phyloP scores from a whole-genome alignment of 2,113 vertebrate genomes.

The Triplophysa tibetana region DNA sequence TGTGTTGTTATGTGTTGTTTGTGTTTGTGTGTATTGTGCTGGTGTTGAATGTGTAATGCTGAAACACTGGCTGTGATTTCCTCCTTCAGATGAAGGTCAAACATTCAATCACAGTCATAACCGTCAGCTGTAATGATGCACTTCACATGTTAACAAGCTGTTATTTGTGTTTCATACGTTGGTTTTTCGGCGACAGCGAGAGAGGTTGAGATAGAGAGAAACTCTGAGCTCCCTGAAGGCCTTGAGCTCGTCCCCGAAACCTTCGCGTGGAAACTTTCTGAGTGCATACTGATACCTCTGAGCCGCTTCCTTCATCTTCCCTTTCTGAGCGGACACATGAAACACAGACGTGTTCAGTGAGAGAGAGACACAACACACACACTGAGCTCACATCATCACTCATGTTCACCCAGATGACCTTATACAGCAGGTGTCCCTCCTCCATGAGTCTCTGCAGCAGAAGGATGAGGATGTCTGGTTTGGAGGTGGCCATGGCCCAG shows the following conservation, averaged over 20 bases:
- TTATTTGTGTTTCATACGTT: slow-evolving; percentile 79
- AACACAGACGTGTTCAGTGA: not conserved
- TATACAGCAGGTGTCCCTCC: slow-evolving; percentile 95
- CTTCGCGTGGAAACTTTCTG: slow-evolving; percentile 92
- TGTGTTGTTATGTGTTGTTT: too few relatives aligned
- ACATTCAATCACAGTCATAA: slow-evolving; percentile 28
- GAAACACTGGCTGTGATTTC: slow-evolving; percentile 22
- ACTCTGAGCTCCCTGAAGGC: slow-evolving; percentile 90
- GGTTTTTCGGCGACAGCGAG: slow-evolving; percentile 95
- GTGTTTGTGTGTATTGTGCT: not conserved
- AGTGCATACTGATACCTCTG: slow-evolving; percentile 97
- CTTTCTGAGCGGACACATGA: slow-evolving; percentile 78
- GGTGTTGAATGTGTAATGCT: slow-evolving; percentile 17
- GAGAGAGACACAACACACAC: too few relatives aligned
- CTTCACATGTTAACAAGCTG: slow-evolving; percentile 34
- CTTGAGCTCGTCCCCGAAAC: slow-evolving; percentile 91
- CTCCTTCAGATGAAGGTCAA: slow-evolving; percentile 36
- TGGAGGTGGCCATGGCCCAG: slow-evolving; percentile 99
- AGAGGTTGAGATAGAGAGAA: slow-evolving; percentile 92
- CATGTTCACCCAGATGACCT: slow-evolving; percentile 69
- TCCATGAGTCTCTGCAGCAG: slow-evolving; percentile 98
- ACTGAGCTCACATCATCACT: too few relatives aligned
- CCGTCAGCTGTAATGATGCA: slow-evolving; percentile 36
- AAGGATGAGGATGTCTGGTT: slow-evolving; percentile 96
- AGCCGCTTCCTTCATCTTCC: slow-evolving; percentile 96